A percentile compares a stretch with the other conserved stretches of the same genome.
phyloP scores from a whole-genome alignment of 2,113 vertebrate species.

The Odobenus rosmarus region DNA sequence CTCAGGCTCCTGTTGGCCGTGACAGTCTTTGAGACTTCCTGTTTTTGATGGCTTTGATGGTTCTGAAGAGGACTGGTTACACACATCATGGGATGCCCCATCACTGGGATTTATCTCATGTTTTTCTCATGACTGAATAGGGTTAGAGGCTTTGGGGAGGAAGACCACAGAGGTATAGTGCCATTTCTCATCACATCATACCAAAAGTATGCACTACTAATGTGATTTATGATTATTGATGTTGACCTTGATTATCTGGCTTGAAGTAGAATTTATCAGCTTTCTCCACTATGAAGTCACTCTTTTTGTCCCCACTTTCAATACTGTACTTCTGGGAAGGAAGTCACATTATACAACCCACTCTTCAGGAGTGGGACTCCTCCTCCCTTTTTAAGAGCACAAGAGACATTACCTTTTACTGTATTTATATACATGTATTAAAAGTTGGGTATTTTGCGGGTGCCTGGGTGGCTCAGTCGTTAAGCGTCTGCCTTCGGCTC shows the following conservation, averaged over 20 bases:
- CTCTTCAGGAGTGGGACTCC: not conserved
- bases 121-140: not conserved
- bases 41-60: not conserved
- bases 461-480: no score
- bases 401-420: not conserved
- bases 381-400: not conserved
- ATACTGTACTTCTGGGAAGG: not conserved
- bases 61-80: not conserved
- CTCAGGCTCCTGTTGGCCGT: not conserved
- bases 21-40: not conserved
- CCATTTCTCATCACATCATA: not conserved
- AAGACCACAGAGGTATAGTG: not conserved
- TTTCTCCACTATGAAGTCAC: not conserved
- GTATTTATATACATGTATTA: not conserved
- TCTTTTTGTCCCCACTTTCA: not conserved
- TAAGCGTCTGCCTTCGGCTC: no score
- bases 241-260: not conserved
- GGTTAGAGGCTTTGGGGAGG: not conserved
- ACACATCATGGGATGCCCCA: not conserved
- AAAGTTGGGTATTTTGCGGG: not conserved
- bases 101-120: not conserved
- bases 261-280: not conserved
- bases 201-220: not conserved
- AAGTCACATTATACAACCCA: not conserved
- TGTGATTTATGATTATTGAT: not conserved